Evolutionary conservation across 2,113 vertebrate genomes (phyloP).

Genomic region (Hiodon alosoides): DNA sequence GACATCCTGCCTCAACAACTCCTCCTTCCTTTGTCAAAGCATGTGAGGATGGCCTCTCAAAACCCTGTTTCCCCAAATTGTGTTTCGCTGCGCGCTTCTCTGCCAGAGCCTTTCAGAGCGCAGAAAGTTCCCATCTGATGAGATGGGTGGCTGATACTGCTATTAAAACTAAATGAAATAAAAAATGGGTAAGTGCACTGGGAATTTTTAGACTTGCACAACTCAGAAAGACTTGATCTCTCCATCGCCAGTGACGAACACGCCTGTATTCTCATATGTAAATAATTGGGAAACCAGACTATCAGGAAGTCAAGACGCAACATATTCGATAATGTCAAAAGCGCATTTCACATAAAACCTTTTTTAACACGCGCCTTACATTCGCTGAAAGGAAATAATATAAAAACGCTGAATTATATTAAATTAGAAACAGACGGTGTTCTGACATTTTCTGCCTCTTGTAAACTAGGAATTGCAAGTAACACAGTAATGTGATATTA

Average conservation of each 20-base stretch:
- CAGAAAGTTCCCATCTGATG: background rate
- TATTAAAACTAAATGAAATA: background rate
- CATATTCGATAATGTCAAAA: too few relatives aligned
- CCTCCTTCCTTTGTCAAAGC: conserved; percentile 17
- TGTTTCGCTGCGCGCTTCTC: background rate
- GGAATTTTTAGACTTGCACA: too few relatives aligned
- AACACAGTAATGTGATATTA: conserved; percentile 1
- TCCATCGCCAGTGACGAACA: too few relatives aligned
- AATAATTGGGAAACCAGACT: too few relatives aligned
- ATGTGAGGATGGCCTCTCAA: conserved; percentile 3
- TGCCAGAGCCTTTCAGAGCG: background rate
- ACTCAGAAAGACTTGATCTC: too few relatives aligned
- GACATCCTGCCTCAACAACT: conserved; percentile 32
- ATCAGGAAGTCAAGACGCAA: too few relatives aligned
- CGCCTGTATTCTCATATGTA: too few relatives aligned
- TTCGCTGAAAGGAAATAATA: background rate
- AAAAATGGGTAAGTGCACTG: background rate
- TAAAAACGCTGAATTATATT: background rate
- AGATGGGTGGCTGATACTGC: conserved; percentile 9
- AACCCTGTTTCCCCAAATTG: conserved; percentile 5
- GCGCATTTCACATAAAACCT: too few relatives aligned
- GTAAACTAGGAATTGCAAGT: conserved; percentile 11
- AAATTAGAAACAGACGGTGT: background rate
- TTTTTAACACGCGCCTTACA: too few relatives aligned
- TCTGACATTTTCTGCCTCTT: background rate